Base-by-base conservation (phyloP, 2,797 vertebrate genomes). In the Vultur gryphus region DNA sequence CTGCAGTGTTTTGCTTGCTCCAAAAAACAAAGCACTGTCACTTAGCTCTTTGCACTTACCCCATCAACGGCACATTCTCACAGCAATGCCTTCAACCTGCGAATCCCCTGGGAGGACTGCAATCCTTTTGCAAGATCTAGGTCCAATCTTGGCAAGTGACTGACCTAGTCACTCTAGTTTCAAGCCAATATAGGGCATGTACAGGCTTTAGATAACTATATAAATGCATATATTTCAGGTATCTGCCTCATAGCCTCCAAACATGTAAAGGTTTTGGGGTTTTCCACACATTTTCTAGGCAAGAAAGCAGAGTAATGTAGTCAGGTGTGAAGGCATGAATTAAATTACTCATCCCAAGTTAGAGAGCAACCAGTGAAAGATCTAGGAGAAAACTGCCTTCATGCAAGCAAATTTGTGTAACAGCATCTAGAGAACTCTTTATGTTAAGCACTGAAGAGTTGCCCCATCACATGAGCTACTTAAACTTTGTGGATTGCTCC, bases 251-350 rank as follows among this genome's bases (percentile, higher is more conserved):
- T 4, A 57, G 26, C 28, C 37, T 71, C 23, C 69, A 84, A 31
- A 29, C 26, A 72, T 0, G 1, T 62, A 23, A 77, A 81, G 23
- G 11, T 31, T 61, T 57, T 2, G 10, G 10, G 0, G 0, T 20
- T 58, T 93, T 78, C n/a, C n/a, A 69, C 1, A 2, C 11, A 9
- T 59, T 90, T 78, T 67, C 25, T 41, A 81, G n/a, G 37, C 55
- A 67, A 73, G n/a, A 39, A 85, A 94, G 37, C 15, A 0, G 4
- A 46, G 10, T 25, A 71, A 83, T 9, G 12, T 4, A 51, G 37
- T 44, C 76, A 85, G 25, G 12, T 61, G 23, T 52, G 39, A 90
- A 59, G 35, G 19, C 7, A 49, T 31, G 51, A 94, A 72, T 58
- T 72, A 73, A 72, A 89, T 49, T 20, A 61, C 11, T 67, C 19